These are phyloP conservation scores for Astropecten irregularis DNA, from an alignment of 53 echinoderm and acorn worm species.

Conservation along the genomic window DNA sequence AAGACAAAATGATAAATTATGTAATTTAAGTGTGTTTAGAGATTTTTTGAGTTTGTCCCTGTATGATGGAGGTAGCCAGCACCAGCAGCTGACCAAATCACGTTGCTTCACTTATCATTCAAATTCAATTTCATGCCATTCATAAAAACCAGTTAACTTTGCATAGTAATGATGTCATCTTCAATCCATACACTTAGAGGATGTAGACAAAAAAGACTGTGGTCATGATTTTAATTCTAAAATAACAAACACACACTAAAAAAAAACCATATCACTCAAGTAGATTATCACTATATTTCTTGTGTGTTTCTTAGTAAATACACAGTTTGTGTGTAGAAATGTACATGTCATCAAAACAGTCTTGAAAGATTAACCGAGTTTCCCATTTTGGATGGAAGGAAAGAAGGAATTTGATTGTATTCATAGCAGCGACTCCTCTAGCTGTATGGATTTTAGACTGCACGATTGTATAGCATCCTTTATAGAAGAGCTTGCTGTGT, in stretches of 20 bases:
- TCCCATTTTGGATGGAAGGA: no score
- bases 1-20: constrained; percentile 47
- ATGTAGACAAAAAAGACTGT: no score
- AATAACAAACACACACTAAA: no score
- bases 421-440: not conserved
- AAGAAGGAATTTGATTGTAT: no score
- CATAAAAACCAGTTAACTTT: no score
- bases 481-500: constrained; percentile 50
- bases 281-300: no score
- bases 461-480: constrained; percentile 6
- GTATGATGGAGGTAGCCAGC: constrained; percentile 22
- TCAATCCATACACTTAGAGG: constrained; percentile 36
- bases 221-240: no score
- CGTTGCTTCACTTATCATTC: constrained; percentile 24
- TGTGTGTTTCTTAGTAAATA: no score
- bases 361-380: no score
- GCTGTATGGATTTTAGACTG: constrained; percentile 44
- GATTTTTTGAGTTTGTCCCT: constrained; percentile 49
- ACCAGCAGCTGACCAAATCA: constrained; percentile 43
- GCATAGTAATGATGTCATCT: constrained; percentile 16
- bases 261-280: no score
- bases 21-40: constrained; percentile 61
- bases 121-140: constrained; percentile 27
- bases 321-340: no score
- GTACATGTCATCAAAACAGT: no score